Conservation (phyloP, 2,888 invertebrate species). For the Andrena minutula region DNA sequence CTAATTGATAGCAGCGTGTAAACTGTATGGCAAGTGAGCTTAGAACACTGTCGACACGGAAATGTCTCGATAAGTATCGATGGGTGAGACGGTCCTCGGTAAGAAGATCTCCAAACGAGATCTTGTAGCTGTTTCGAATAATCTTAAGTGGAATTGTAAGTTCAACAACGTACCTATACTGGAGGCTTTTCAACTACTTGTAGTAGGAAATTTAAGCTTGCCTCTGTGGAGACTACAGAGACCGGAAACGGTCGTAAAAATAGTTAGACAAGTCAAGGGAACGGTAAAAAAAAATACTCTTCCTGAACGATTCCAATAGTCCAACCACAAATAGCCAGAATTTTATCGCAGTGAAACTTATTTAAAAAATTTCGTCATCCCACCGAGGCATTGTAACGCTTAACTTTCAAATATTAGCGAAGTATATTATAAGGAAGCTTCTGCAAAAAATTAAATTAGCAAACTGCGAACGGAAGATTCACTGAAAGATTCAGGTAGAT, state of each 20-base stretch:
- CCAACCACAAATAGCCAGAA: not conserved
- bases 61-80: not conserved
- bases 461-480: too few relatives aligned
- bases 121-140: not conserved
- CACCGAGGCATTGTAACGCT: not conserved
- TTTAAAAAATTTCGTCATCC: slow-evolving; percentile 16
- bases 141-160: not conserved
- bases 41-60: not conserved
- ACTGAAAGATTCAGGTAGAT: too few relatives aligned
- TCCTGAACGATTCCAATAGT: not conserved
- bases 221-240: not conserved
- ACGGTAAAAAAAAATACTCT: not conserved
- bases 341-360: not conserved
- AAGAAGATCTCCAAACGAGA: too few relatives aligned
- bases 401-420: too few relatives aligned
- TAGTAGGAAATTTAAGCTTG: too few relatives aligned
- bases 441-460: too few relatives aligned
- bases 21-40: not conserved
- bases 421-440: too few relatives aligned
- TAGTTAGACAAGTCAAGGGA: not conserved
- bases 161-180: too few relatives aligned
- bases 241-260: not conserved
- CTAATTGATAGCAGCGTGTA: slow-evolving; percentile 22
- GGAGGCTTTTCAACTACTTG: too few relatives aligned
- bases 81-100: too few relatives aligned